phyloP scores from a whole-genome alignment of 2,113 vertebrate genomes.

The Strix uralensis region DNA sequence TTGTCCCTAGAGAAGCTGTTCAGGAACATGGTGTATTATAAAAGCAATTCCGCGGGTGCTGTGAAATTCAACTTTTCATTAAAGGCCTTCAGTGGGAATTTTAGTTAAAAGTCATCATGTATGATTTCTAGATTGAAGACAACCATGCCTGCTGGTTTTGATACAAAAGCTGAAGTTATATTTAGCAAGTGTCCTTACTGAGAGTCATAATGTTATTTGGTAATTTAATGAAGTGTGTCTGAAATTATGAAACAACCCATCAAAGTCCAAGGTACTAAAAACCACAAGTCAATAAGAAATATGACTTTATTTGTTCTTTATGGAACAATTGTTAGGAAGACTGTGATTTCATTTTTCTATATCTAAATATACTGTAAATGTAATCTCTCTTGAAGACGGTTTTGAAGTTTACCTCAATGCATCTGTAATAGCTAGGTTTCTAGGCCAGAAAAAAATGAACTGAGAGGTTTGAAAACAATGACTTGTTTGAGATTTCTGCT shows the following conservation, averaged over 20 bases:
- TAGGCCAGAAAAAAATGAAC: background rate
- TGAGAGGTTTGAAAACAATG: background rate
- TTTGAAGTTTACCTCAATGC: background rate
- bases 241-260: background rate
- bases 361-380: background rate
- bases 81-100: background rate
- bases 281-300: background rate
- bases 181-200: conserved; percentile 14
- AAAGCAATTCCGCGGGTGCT: conserved; percentile 18
- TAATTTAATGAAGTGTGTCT: background rate
- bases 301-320: background rate
- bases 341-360: background rate
- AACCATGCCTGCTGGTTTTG: conserved; percentile 48
- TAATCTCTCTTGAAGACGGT: background rate
- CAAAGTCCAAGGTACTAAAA: background rate
- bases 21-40: conserved; percentile 46
- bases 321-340: background rate
- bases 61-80: conserved; percentile 33
- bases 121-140: conserved; percentile 47
- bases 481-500: background rate
- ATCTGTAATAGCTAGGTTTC: background rate
- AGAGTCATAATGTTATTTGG: background rate
- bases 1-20: conserved; percentile 51
- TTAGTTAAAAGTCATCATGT: conserved; percentile 26
- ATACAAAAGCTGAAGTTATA: conserved; percentile 13